Conservation (phyloP, 1,140 invertebrate species). For the Aphidius gifuensis region DNA sequence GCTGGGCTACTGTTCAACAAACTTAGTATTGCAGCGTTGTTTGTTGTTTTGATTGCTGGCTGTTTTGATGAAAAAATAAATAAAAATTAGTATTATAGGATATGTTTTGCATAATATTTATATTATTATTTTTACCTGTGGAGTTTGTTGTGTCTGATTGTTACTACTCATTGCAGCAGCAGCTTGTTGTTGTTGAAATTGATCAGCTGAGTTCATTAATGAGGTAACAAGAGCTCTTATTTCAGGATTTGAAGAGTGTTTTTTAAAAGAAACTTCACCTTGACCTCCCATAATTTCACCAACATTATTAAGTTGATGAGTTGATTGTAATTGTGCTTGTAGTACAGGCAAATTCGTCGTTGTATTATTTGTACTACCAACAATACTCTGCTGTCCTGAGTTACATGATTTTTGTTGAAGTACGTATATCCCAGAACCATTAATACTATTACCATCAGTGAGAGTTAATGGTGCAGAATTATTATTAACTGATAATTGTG, state of each 20-base stretch:
- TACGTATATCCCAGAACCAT: slow-evolving; percentile 57
- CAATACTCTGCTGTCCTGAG: slow-evolving; percentile 37
- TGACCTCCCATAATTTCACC: slow-evolving; percentile 45
- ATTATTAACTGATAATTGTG: slow-evolving; percentile 33
- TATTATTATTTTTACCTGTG: slow-evolving; percentile 48
- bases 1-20: slow-evolving; percentile 71
- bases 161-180: slow-evolving; percentile 42
- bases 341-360: slow-evolving; percentile 55
- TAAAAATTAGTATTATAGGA: slow-evolving; percentile 31
- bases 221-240: slow-evolving; percentile 74
- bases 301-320: slow-evolving; percentile 42
- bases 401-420: slow-evolving; percentile 52
- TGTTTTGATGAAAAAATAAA: slow-evolving; percentile 48
- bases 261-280: slow-evolving; percentile 58
- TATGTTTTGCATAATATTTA: neutral
- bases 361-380: slow-evolving; percentile 27
- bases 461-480: slow-evolving; percentile 9
- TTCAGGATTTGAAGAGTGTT: slow-evolving; percentile 67
- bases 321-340: slow-evolving; percentile 61
- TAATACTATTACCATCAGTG: slow-evolving; percentile 50
- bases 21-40: slow-evolving; percentile 70
- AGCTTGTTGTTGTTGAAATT: slow-evolving; percentile 69
- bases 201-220: slow-evolving; percentile 75
- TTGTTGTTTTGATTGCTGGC: slow-evolving; percentile 45
- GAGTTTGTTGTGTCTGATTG: slow-evolving; percentile 29